phyloP scores from a whole-genome alignment of 1,140 invertebrate species.

The Sitophilus oryzae region DNA sequence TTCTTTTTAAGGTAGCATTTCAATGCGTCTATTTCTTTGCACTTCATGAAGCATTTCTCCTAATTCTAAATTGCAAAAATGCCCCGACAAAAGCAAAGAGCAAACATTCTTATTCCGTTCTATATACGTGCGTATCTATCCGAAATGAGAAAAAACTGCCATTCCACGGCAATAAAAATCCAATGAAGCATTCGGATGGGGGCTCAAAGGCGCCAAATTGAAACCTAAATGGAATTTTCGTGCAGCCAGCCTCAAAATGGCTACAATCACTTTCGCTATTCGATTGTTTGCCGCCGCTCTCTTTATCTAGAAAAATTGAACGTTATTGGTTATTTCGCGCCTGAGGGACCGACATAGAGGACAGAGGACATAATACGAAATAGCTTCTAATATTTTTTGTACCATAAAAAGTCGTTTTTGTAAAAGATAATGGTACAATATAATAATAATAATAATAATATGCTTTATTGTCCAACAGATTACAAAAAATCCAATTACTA shows the following conservation, averaged over 20 bases:
- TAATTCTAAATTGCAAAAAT: background rate
- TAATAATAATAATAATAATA: no score
- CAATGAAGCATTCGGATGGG: constrained; percentile 1
- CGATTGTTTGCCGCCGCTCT: background rate
- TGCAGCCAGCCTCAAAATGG: background rate
- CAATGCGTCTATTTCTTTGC: background rate
- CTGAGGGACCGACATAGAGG: no score
- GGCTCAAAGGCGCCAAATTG: background rate
- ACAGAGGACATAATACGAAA: no score
- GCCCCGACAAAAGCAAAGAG: background rate
- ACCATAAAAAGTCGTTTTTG: no score
- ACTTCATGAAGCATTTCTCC: background rate
- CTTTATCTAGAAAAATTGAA: no score
- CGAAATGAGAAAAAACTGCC: background rate
- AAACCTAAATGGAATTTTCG: constrained; percentile 4
- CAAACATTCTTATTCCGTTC: background rate
- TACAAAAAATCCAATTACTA: no score
- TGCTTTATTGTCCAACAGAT: no score
- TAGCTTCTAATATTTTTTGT: no score
- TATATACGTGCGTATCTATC: no score
- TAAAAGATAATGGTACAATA: no score
- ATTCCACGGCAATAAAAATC: background rate
- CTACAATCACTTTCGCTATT: constrained; percentile 3
- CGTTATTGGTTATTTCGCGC: no score
- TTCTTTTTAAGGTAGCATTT: no score